phyloP scores from a whole-genome alignment of 2,797 vertebrate genomes.

The Danio choprae region DNA sequence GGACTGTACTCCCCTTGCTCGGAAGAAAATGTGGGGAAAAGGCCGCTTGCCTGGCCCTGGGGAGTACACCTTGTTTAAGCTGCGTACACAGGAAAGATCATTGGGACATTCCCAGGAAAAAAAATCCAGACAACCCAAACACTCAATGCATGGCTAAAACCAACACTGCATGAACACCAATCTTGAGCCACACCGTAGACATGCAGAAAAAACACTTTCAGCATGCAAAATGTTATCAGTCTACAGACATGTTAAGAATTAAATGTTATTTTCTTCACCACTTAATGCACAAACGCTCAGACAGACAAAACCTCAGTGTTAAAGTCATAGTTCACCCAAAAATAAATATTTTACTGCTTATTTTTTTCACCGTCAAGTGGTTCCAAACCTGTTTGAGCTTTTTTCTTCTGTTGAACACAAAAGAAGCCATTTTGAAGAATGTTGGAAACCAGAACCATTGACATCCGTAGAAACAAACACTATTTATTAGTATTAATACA shows the following conservation, averaged over 20 bases:
- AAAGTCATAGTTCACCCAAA: not conserved
- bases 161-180: not conserved
- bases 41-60: conserved; percentile 60
- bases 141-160: conserved; percentile 2
- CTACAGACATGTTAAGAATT: not conserved
- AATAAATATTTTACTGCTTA: no score
- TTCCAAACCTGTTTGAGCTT: no score
- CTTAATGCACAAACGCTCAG: conserved; percentile 17
- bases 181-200: conserved; percentile 26
- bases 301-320: conserved; percentile 30
- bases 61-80: conserved; percentile 64
- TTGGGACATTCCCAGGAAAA: conserved; percentile 59
- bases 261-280: conserved; percentile 20
- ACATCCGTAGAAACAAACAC: no score
- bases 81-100: conserved; percentile 67
- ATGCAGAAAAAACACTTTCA: conserved; percentile 29
- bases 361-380: no score
- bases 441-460: no score
- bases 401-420: no score
- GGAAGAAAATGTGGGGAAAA: conserved; percentile 58
- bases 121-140: conserved; percentile 44
- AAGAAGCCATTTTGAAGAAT: no score
- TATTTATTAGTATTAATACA: no score
- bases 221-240: conserved; percentile 4
- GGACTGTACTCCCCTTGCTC: conserved; percentile 64